These are phyloP conservation scores for Leptodactylus fuscus DNA, from an alignment of 2,113 vertebrate species.

Conservation along the genomic window DNA sequence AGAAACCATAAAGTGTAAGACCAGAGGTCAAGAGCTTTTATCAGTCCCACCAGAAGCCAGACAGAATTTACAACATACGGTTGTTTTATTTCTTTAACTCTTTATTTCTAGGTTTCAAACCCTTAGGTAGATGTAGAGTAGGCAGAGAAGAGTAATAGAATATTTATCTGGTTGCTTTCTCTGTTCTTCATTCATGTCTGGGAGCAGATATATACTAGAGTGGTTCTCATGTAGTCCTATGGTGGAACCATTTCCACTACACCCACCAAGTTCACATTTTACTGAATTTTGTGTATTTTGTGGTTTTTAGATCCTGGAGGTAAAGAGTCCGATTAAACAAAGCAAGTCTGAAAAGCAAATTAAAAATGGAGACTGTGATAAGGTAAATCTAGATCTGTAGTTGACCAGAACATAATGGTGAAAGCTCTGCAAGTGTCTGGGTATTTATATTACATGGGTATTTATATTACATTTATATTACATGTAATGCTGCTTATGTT, in stretches of 20 bases:
- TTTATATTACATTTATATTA: too few species aligned
- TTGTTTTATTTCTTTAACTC: constrained; percentile 17
- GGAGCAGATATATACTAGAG: not conserved
- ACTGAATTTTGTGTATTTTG: not conserved
- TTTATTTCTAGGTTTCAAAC: not conserved
- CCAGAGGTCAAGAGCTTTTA: constrained; percentile 58
- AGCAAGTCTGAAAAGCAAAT: constrained; percentile 89
- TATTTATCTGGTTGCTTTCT: constrained; percentile 3
- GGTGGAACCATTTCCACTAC: not conserved
- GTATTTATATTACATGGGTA: too few species aligned
- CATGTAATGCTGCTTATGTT: too few species aligned
- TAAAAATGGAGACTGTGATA: constrained; percentile 92
- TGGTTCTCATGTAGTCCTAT: not conserved
- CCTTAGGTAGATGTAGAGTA: not conserved
- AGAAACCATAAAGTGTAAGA: constrained; percentile 46
- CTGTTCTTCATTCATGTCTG: not conserved
- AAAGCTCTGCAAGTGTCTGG: too few species aligned
- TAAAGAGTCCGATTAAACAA: constrained; percentile 92
- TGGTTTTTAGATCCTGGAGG: constrained; percentile 86
- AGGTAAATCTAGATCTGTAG: constrained; percentile 75
- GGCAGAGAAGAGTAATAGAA: not conserved
- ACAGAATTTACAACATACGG: constrained; percentile 44
- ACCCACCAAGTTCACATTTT: not conserved
- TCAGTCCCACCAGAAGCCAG: constrained; percentile 53
- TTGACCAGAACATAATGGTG: not conserved